Conservation (phyloP, 2,797 vertebrate genomes). For the Betta splendens region DNA sequence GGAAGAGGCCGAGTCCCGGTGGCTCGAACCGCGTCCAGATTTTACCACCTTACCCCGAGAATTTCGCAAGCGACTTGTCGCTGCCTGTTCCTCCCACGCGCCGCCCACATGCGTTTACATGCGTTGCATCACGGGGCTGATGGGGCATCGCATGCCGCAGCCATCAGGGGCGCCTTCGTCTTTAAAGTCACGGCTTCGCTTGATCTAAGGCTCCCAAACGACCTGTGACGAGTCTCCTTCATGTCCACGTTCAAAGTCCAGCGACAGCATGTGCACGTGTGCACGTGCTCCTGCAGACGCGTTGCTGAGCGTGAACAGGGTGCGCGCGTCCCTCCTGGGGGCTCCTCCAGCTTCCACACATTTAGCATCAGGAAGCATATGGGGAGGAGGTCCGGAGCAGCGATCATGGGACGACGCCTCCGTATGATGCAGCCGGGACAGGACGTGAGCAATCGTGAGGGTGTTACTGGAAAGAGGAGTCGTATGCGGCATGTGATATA, state of each 20-base stretch:
- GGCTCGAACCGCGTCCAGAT: conserved; percentile 22
- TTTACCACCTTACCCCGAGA: conserved; percentile 34
- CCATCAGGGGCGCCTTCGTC: background rate
- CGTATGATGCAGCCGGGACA: conserved; percentile 35
- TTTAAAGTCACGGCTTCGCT: conserved; percentile 7
- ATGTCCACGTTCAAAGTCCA: conserved; percentile 16
- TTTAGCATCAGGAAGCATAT: conserved; percentile 9
- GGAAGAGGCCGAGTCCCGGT: background rate
- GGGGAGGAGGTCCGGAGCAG: background rate
- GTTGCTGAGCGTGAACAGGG: conserved; percentile 23
- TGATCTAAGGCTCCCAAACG: conserved; percentile 18
- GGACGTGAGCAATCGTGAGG: conserved; percentile 33
- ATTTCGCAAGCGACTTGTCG: conserved; percentile 41
- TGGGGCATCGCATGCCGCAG: conserved; percentile 4
- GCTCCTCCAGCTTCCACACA: conserved; percentile 3
- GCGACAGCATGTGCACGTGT: conserved; percentile 24
- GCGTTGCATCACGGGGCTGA: conserved; percentile 26
- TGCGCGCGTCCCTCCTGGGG: conserved; percentile 14
- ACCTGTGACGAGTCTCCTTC: conserved; percentile 16
- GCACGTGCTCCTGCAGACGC: background rate
- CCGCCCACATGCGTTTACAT: conserved; percentile 18
- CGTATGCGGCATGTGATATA: conserved; percentile 29
- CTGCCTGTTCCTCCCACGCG: conserved; percentile 8
- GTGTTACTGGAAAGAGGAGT: conserved; percentile 36
- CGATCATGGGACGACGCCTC: conserved; percentile 18